Evolutionary conservation across 2,797 vertebrate species (phyloP), one percentile per base, ranked within the genome.

Genomic region (Pantherophis vulpinus): DNA sequence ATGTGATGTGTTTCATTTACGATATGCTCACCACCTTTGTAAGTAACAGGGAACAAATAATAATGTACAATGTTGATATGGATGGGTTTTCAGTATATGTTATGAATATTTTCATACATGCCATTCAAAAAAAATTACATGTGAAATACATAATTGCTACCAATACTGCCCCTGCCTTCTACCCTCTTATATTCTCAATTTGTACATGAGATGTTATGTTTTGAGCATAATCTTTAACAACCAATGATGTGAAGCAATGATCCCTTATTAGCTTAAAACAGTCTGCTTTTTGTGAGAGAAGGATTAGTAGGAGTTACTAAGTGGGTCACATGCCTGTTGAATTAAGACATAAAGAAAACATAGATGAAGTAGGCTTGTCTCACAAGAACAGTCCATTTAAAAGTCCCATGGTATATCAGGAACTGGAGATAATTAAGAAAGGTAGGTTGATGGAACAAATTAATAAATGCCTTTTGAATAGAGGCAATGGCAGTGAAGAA

Each of bases 21-120:
- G 98, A 95, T 99, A 98, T 0, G 98, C 99, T 1, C 99, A 99
- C 95, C 99, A 99, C 89, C 96, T 99, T 74, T 0, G 99, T 99
- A 94, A 99, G 99, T 98, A 94, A 90, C 32, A 63, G 86, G 63
- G 86, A 86, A 54, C 11, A 74, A 60, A 86, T 51, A 61, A 58
- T 54, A 86, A 93, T 66, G 3, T 54, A 29, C 37, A 18, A 56
- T 58, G 10, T 56, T 61, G 25, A 27, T 59, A 54, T 29, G 63
- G 18, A 29, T 55, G 10, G 20, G 9, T 14, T 59, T 90, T 51
- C 20, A 56, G 54, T 29, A 63, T 60, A 3, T 83, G 25, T 27
- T 63, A 9, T 37, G n/a, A 29, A 86, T 90, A 29, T 27, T 90
- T 93, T 66, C n/a, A 56, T 9, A 32, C 27, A 7, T 83, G 27